A percentile compares a stretch with the other conserved stretches of the same genome.
These are phyloP conservation scores for Mactra quadrangularis DNA, from an alignment of 1,140 invertebrate species.

Conservation along the genomic window DNA sequence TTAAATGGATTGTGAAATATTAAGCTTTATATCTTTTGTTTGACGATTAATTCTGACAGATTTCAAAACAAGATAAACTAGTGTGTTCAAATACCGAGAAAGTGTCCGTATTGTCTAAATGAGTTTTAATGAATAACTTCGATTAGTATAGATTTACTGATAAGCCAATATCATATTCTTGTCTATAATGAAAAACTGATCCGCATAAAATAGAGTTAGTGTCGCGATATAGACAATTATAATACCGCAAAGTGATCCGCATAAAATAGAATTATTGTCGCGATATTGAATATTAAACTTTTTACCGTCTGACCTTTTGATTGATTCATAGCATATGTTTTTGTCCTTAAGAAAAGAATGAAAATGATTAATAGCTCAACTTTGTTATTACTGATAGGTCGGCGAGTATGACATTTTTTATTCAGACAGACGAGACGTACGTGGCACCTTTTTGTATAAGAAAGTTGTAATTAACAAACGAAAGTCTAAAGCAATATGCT, in stretches of 20 bases:
- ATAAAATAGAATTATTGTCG: too few species aligned
- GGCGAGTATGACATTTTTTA: slow-evolving; percentile 4
- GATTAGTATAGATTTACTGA: slow-evolving; percentile 43
- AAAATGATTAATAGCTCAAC: slow-evolving; percentile 45
- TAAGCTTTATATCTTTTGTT: slow-evolving; percentile 53
- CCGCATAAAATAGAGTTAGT: slow-evolving; percentile 40
- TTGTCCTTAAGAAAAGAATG: slow-evolving; percentile 19
- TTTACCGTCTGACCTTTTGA: slow-evolving; percentile 39
- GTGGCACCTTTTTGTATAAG: too few species aligned
- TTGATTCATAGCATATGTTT: slow-evolving; percentile 39
- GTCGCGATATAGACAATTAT: slow-evolving; percentile 2
- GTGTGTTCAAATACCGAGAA: slow-evolving; percentile 42
- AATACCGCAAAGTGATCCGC: not conserved
- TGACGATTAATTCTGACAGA: slow-evolving; percentile 35
- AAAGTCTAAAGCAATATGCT: too few species aligned
- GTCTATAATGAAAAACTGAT: slow-evolving; percentile 40
- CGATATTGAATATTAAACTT: too few species aligned
- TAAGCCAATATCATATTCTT: slow-evolving; percentile 35
- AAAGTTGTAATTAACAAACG: too few species aligned
- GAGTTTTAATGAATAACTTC: slow-evolving; percentile 29
- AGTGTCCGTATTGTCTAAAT: slow-evolving; percentile 46
- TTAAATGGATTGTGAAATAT: slow-evolving; percentile 46
- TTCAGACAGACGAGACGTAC: too few species aligned
- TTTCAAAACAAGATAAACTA: slow-evolving; percentile 6
- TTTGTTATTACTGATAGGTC: slow-evolving; percentile 33